Base-by-base conservation (phyloP, 2,888 invertebrate species). In the Tiphia femorata region DNA sequence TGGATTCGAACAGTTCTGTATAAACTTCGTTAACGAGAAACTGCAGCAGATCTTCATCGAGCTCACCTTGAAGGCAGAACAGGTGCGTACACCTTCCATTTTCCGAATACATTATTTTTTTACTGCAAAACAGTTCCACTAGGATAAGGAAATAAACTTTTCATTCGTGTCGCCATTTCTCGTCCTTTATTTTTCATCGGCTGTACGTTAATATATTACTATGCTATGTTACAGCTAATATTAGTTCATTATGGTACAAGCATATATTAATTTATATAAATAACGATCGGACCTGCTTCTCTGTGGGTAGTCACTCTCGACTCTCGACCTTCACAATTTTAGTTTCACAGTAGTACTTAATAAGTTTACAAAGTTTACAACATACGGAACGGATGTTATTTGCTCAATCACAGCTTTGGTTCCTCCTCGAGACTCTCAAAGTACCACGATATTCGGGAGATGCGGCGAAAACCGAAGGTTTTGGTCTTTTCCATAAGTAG, bases 11-110 rank as follows among this genome's bases (percentile, higher is more conserved):
- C 90, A 91, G 77, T 90, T 91, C 76, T 89, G 90, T 77, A 90
- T 91, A 53, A 91, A 91, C 76, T 91, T 88, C 74, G 90, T 91
- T 16, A 91, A 91, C 76, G 91, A 91, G 78, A 91, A 91, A 73
- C 84, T 91, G 7, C 90, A 91, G 74, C 90, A 91, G 78, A 90
- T 91, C 51, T 91, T 91, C 81, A 91, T 91, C 68, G 90, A 91
- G 69, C 81, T 91, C 33, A 91, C 90, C 0, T 80, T 91, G 37
- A 90, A 90, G 77, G 88, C 89, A 16, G 91, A 91, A 79, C 89
- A 90, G 85, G 89, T 89, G 74, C 80, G 83, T n/a, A n/a, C n/a
- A n/a, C n/a, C n/a, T n/a, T n/a, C n/a, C 33, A 33, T 14, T 1
- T 3, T 33, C 3, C 7, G 5, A 33, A 14, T 33, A 33, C 12